phyloP scores from a whole-genome alignment of 2,888 invertebrate species.

The Cancer borealis region DNA sequence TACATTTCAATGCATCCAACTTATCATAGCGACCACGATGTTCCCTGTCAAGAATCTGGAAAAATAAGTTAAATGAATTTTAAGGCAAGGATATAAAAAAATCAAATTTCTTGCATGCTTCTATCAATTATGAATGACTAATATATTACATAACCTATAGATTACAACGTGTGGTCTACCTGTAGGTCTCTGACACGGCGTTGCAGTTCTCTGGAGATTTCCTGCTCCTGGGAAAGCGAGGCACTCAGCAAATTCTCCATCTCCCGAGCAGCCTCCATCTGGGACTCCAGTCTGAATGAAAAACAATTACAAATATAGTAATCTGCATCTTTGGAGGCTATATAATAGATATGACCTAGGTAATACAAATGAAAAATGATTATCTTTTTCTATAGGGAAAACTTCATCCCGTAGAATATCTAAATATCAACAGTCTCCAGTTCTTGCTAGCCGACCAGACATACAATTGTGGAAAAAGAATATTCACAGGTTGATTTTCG shows the following conservation, averaged over 20 bases:
- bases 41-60: slow-evolving; percentile 73
- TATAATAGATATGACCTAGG: background rate
- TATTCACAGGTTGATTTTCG: background rate
- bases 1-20: slow-evolving; percentile 44
- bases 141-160: background rate
- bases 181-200: slow-evolving; percentile 75
- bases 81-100: background rate
- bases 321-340: background rate
- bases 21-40: slow-evolving; percentile 63
- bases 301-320: background rate
- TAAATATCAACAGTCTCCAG: background rate
- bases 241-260: slow-evolving; percentile 77
- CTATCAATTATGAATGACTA: background rate
- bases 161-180: slow-evolving; percentile 46
- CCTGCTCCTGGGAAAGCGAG: slow-evolving; percentile 76
- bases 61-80: background rate
- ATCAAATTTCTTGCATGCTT: background rate
- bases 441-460: background rate
- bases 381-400: background rate
- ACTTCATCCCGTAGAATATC: background rate
- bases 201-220: slow-evolving; percentile 76
- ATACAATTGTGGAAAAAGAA: background rate
- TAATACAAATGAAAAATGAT: background rate
- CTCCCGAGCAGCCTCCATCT: slow-evolving; percentile 76
- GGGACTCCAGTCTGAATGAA: slow-evolving; percentile 73